Conservation (phyloP, 2,113 vertebrate species). For the Zosterops pallidus region DNA sequence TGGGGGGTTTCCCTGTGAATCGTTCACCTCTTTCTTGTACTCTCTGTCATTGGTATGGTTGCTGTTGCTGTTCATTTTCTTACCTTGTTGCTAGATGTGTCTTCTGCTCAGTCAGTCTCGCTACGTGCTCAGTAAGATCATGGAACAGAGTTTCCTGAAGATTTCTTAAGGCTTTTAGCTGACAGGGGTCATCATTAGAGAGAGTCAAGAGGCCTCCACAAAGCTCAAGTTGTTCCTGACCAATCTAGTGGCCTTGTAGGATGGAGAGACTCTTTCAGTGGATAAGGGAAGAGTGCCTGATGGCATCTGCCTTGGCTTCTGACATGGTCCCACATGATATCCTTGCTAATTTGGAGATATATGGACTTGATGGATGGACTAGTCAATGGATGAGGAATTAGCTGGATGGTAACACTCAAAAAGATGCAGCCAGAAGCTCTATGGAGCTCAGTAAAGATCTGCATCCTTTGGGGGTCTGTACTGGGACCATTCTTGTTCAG, state of each 20-base stretch:
- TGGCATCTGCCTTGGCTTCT: not conserved
- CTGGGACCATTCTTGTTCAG: not conserved
- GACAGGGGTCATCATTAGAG: not conserved
- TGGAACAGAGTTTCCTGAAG: fast-evolving
- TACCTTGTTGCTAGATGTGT: not conserved
- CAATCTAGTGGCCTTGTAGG: too few species aligned
- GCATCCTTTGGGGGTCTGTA: not conserved
- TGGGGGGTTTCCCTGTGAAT: not conserved
- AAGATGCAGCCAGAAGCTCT: not conserved
- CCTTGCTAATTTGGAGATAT: not conserved
- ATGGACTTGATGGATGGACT: not conserved
- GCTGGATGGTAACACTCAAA: not conserved
- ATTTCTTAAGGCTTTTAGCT: fast-evolving
- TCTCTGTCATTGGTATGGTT: not conserved
- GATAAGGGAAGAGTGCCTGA: not conserved
- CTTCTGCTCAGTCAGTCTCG: not conserved
- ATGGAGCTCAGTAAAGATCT: too few species aligned
- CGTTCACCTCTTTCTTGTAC: not conserved
- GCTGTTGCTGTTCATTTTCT: not conserved
- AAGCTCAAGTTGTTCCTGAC: not conserved
- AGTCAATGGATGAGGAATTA: not conserved
- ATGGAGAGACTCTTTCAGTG: not conserved
- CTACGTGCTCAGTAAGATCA: not conserved
- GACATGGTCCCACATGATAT: too few species aligned
- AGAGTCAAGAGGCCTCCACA: not conserved